Conservation (phyloP, 2,888 invertebrate genomes). For the Mythimna pallens region DNA sequence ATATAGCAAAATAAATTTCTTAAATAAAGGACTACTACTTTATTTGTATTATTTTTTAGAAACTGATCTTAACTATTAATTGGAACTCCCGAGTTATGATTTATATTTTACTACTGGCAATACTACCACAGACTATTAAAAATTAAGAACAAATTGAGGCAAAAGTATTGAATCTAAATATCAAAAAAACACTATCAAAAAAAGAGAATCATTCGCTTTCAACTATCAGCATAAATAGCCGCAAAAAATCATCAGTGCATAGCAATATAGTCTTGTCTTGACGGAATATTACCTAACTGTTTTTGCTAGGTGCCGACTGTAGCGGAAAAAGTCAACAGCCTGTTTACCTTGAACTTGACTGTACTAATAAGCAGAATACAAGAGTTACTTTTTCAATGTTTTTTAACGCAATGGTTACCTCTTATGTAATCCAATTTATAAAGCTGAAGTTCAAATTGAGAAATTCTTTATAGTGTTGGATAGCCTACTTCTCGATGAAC, state of each 20-base stretch:
- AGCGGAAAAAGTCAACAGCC: constrained; percentile 18
- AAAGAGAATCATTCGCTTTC: background rate
- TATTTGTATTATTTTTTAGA: no score
- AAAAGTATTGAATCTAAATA: constrained; percentile 3
- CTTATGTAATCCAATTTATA: no score
- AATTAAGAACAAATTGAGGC: background rate
- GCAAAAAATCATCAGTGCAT: constrained; percentile 17
- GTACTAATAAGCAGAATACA: background rate
- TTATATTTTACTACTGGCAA: constrained; percentile 1
- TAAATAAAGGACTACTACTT: background rate
- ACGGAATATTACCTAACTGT: constrained; percentile 22
- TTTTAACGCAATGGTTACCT: background rate
- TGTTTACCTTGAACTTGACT: constrained; percentile 41
- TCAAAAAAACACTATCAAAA: constrained; percentile 8
- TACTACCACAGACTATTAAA: constrained; percentile 3
- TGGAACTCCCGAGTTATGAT: background rate
- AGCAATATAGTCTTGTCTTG: constrained; percentile 7
- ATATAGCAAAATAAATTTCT: background rate
- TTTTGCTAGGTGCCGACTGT: constrained; percentile 13
- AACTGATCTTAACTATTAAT: background rate
- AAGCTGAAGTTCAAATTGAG: no score
- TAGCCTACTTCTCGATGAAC: no score
- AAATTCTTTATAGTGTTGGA: no score
- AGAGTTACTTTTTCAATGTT: no score
- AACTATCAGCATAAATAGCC: background rate